A percentile compares a stretch with the other conserved stretches of the same genome.
Evolutionary conservation across 2,888 invertebrate genomes (phyloP).

Genomic region (Ophonus ardosiacus): DNA sequence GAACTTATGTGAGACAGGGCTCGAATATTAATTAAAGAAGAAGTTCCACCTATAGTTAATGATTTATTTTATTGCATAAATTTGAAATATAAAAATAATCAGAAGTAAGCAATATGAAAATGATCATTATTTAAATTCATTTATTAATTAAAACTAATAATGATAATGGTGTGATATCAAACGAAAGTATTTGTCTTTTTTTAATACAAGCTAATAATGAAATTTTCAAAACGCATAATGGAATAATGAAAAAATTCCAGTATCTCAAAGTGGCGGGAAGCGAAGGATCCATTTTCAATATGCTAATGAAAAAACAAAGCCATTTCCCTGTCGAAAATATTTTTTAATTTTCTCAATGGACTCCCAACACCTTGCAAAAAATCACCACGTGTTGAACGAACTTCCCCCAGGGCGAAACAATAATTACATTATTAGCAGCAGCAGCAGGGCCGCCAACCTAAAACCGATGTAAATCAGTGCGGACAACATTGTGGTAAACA

Average conservation of each 20-base stretch:
- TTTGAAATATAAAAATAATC: too few relatives aligned
- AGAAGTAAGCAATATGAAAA: too few relatives aligned
- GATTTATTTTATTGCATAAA: too few relatives aligned
- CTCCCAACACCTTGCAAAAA: conserved; percentile 54
- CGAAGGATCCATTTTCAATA: conserved; percentile 42
- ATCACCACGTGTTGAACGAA: conserved; percentile 60
- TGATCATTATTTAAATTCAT: not conserved
- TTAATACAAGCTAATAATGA: conserved; percentile 7
- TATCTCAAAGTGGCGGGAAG: not conserved
- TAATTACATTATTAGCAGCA: conserved; percentile 62
- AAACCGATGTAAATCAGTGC: conserved; percentile 63
- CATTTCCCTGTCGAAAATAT: conserved; percentile 35
- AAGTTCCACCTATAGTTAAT: too few relatives aligned
- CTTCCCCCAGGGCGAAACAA: conserved; percentile 61
- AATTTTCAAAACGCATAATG: conserved; percentile 10
- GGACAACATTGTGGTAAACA: conserved; percentile 64
- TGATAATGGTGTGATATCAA: not conserved
- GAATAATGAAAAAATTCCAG: conserved; percentile 25
- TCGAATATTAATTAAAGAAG: too few relatives aligned
- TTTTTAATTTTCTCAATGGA: conserved; percentile 63
- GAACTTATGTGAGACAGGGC: too few relatives aligned
- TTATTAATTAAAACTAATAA: not conserved
- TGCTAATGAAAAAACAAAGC: conserved; percentile 35
- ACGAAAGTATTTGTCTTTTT: not conserved
- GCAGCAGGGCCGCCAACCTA: conserved; percentile 58